Percentiles rank a stretch among this genome's conserved stretches.
Evolutionary conservation across 2,797 vertebrate genomes (phyloP).

Genomic region (Parotocinclus haroldoi): DNA sequence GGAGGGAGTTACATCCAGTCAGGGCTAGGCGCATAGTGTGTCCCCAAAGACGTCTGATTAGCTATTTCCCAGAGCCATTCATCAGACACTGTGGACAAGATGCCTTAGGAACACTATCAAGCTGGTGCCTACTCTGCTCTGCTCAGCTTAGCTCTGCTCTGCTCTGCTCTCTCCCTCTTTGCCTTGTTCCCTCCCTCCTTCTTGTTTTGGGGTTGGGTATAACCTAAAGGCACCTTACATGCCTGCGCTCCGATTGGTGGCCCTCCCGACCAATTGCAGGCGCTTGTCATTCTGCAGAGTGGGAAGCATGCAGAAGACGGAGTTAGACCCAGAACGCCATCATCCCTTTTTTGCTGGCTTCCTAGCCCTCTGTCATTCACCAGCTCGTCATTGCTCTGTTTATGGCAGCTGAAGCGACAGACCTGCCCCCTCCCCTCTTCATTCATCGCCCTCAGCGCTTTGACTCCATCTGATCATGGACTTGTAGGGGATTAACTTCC

Average conservation of each 20-base stretch:
- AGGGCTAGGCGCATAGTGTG: slow-evolving; percentile 60
- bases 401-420: slow-evolving; percentile 10
- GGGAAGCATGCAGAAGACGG: slow-evolving; percentile 70
- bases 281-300: slow-evolving; percentile 78
- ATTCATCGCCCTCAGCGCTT: slow-evolving; percentile 29
- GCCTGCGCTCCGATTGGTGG: slow-evolving; percentile 75
- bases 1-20: slow-evolving; percentile 63
- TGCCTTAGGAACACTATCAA: slow-evolving; percentile 55
- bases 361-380: slow-evolving; percentile 28
- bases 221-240: slow-evolving; percentile 82
- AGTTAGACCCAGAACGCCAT: slow-evolving; percentile 60
- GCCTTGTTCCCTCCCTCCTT: slow-evolving; percentile 48
- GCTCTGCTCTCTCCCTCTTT: slow-evolving; percentile 30
- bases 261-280: slow-evolving; percentile 68
- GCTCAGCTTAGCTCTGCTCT: slow-evolving; percentile 18
- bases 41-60: slow-evolving; percentile 63
- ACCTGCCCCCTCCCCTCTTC: slow-evolving; percentile 7
- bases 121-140: slow-evolving; percentile 52
- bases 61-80: slow-evolving; percentile 60
- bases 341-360: slow-evolving; percentile 41
- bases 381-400: slow-evolving; percentile 37
- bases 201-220: slow-evolving; percentile 73
- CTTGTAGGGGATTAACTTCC: slow-evolving; percentile 69
- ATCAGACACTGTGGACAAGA: slow-evolving; percentile 51
- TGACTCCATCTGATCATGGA: slow-evolving; percentile 59